Evolutionary conservation across 2,888 invertebrate species (phyloP).

Genomic region (Mamestra brassicae): DNA sequence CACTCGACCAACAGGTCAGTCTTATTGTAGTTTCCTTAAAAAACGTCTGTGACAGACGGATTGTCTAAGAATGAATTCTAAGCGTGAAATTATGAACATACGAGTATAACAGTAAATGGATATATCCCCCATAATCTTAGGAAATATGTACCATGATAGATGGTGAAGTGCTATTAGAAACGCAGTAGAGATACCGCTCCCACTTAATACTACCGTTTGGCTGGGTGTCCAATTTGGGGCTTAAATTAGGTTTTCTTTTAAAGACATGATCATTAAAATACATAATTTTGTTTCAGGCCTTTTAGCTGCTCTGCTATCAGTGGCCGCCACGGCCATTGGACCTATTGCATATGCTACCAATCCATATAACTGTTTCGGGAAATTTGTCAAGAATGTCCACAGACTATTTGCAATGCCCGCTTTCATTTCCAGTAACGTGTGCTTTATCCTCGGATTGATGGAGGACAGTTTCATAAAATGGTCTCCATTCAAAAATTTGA

Average conservation of each 20-base stretch:
- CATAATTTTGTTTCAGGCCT: conserved; percentile 35
- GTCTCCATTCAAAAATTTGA: neutral
- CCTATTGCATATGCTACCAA: neutral
- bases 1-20: too few species aligned
- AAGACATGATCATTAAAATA: conserved; percentile 11
- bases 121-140: neutral
- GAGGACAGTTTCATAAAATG: conserved; percentile 21
- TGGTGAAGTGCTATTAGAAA: neutral
- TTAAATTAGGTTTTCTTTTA: neutral
- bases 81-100: too few species aligned
- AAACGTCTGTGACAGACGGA: conserved; percentile 10
- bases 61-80: too few species aligned
- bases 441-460: conserved; percentile 17
- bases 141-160: neutral
- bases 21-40: neutral
- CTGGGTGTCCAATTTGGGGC: neutral
- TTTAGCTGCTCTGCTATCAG: neutral
- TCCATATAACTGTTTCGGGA: neutral
- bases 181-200: neutral
- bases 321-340: neutral
- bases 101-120: neutral
- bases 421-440: neutral
- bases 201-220: neutral
- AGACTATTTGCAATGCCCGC: neutral
- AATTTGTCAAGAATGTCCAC: rapidly evolving